These are phyloP conservation scores for Spilogale gracilis DNA, from an alignment of 2,113 vertebrate genomes.

Conservation along the genomic window DNA sequence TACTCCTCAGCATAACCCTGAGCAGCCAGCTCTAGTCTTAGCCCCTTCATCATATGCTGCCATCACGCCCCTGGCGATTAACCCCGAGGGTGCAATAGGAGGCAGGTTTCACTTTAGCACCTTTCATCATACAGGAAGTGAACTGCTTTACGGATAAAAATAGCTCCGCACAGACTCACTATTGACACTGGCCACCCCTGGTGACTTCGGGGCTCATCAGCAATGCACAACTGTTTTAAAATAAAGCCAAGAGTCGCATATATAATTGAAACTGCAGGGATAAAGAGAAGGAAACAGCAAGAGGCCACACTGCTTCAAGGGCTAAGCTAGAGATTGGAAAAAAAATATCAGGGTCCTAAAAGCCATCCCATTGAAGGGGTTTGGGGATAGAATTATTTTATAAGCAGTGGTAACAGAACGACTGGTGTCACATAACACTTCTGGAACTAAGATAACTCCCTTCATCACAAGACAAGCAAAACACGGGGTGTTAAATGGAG, in stretches of 20 bases:
- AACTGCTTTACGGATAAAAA: conserved; percentile 72
- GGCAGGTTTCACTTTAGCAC: conserved; percentile 56
- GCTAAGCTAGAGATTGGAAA: conserved; percentile 67
- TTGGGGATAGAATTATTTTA: conserved; percentile 54
- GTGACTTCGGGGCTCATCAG: conserved; percentile 71
- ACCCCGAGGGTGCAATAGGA: conserved; percentile 51
- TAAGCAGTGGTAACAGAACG: conserved; percentile 39
- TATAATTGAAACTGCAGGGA: conserved; percentile 75
- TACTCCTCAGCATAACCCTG: neutral
- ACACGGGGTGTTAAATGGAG: neutral
- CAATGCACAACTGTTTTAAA: conserved; percentile 77
- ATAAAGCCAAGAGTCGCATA: conserved; percentile 70
- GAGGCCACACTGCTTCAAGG: conserved; percentile 32
- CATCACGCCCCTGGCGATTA: conserved; percentile 51
- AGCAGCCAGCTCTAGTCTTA: neutral
- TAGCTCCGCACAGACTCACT: conserved; percentile 59
- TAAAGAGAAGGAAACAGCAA: conserved; percentile 74
- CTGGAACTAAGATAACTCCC: conserved; percentile 49
- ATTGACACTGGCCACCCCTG: conserved; percentile 66
- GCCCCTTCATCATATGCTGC: conserved; percentile 50
- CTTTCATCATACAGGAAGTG: conserved; percentile 64
- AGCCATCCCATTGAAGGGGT: neutral
- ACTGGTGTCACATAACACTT: neutral
- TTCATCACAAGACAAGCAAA: conserved; percentile 18
- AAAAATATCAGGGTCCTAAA: conserved; percentile 51